A percentile compares a stretch with the other conserved stretches of the same genome.
Conservation (phyloP, 2,113 vertebrate species). For the Ginglymostoma cirratum region DNA sequence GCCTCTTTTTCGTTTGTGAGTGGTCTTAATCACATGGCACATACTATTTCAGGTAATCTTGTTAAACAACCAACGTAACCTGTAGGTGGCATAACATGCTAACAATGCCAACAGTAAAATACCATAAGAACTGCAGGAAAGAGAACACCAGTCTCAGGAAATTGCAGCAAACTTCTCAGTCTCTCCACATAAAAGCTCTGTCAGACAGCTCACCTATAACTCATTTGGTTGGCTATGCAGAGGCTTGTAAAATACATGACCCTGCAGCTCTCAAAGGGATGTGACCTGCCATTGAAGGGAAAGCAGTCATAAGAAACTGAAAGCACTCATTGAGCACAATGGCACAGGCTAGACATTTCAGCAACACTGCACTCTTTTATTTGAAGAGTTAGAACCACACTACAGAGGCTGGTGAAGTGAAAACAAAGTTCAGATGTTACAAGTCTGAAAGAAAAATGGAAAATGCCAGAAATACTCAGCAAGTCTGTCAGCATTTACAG, state of each 20-base stretch:
- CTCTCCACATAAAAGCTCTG: not conserved
- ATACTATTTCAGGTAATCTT: not conserved
- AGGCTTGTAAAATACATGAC: not conserved
- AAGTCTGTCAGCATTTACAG: not conserved
- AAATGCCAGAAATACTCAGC: not conserved
- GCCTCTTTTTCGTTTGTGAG: not conserved
- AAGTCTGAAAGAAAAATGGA: not conserved
- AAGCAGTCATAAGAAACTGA: not conserved
- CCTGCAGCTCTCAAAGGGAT: not conserved
- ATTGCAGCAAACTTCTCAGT: not conserved
- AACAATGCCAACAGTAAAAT: not conserved
- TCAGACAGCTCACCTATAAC: not conserved
- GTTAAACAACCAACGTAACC: not conserved
- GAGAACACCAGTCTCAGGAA: not conserved
- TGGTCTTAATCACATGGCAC: not conserved
- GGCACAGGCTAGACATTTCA: not conserved
- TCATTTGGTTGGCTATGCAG: not conserved
- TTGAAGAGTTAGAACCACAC: not conserved
- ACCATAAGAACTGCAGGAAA: not conserved
- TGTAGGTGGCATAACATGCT: slow-evolving; percentile 35
- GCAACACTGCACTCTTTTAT: not conserved
- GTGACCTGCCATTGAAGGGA: not conserved
- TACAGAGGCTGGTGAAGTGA: not conserved
- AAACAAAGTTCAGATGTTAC: not conserved
- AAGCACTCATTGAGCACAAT: not conserved